Base-by-base conservation (phyloP, 2,797 vertebrate genomes). In the Leucoraja ocellata region DNA sequence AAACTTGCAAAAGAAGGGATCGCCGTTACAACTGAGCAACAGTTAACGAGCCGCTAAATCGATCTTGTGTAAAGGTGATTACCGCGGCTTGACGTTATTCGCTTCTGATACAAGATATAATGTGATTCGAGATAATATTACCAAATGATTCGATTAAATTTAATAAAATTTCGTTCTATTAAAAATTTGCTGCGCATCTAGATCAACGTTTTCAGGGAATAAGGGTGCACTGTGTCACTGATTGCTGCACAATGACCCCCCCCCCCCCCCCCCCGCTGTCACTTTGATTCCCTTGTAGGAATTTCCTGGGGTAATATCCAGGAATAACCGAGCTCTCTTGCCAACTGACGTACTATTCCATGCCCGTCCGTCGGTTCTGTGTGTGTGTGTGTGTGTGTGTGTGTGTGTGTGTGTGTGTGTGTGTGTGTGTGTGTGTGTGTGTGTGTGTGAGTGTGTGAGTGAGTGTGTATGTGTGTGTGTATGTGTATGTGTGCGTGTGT, bases 191-290 rank as follows among this genome's bases (percentile, higher is more conserved):
- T 25, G 14, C 9, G 54, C 71, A 39, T 54, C 90, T 39, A 28
- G 5, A 39, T 10, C 71, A 39, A 23, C 39, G 46, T 94, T 95
- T 94, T 95, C 94, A 94, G 94, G 95, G 94, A 96, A 96, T 94
- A 93, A 95, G 93, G 95, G 95, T 95, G 94, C 76, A 94, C 93
- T 96, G 95, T 96, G 96, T 96, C 96, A 96, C 95, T 95, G 94
- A 96, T 95, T 95, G 95, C 95, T 95, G 94, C 95, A 93, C 95
- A 95, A 96, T 96, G 95, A 94, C 94, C 95, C 95, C 94, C 94
- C 95, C 95, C 94, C 74, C 94, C 94, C 32, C 32, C 32, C 32
- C 32, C 32, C 32, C 32, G 95, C 95, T 96, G 95, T 93, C 80
- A 81, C 92, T 28, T 92, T 92, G 71, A 76, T 36, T 25, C 90